These are phyloP conservation scores for Dryomyza anilis DNA, from an alignment of 2,888 invertebrate genomes.

Conservation along the genomic window DNA sequence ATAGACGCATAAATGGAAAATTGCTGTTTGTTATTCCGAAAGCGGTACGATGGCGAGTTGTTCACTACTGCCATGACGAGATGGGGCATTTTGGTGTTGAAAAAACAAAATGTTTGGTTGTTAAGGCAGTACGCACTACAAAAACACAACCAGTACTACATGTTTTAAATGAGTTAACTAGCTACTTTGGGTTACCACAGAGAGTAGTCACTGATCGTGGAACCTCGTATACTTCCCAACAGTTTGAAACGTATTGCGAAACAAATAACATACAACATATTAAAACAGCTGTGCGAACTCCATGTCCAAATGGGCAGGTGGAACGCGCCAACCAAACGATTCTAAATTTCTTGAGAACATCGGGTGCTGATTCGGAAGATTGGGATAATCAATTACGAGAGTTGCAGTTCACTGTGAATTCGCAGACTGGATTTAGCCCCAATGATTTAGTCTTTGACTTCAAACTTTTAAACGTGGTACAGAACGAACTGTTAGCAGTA, in stretches of 20 bases:
- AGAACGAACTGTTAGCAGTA: too few species aligned
- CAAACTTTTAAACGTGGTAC: too few species aligned
- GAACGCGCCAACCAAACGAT: not conserved
- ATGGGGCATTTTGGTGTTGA: constrained; percentile 33
- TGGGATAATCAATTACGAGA: too few species aligned
- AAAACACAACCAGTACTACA: constrained; percentile 30
- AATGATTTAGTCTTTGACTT: too few species aligned
- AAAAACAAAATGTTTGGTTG: constrained; percentile 33
- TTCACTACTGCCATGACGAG: constrained; percentile 31
- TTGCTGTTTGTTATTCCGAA: constrained; percentile 29
- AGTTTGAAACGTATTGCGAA: constrained; percentile 7
- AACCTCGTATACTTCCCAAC: constrained; percentile 8
- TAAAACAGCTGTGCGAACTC: not conserved
- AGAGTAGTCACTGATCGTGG: constrained; percentile 39
- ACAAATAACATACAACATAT: not conserved
- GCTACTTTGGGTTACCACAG: constrained; percentile 41
- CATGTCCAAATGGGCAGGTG: not conserved
- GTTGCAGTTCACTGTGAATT: too few species aligned
- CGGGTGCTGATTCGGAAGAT: too few species aligned
- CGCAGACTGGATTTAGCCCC: too few species aligned
- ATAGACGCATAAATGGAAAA: constrained; percentile 5
- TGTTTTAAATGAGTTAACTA: constrained; percentile 29
- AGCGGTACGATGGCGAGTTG: constrained; percentile 28
- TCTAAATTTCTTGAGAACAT: too few species aligned
- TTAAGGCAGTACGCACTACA: constrained; percentile 32